Base-by-base conservation (phyloP, 2,797 vertebrate genomes). In the Anguilla pacifica region DNA sequence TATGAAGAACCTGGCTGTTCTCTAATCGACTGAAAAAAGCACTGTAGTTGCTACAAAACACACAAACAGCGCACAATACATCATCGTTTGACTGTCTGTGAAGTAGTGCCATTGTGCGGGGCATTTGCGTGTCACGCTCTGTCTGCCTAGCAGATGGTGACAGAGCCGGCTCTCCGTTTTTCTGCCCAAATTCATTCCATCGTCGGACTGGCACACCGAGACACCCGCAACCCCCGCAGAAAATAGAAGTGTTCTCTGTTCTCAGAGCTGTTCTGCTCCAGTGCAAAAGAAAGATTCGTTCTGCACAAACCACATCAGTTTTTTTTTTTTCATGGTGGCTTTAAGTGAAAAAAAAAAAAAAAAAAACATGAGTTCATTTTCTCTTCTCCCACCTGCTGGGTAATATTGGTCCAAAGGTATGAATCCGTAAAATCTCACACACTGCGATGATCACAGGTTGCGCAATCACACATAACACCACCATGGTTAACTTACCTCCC, bases 371-470 rank as follows among this genome's bases (percentile, higher is more conserved):
- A 85, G 67, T 88, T 85, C 72, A 85, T 85, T 85, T 87, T 89
- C 86, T 70, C 13, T 83, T 28, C 74, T 51, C 10, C 2, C 72
- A 72, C 87, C 87, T 74, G 49, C 83, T 87, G 86, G 55, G 72
- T 79, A 10, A 74, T 53, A 53, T 51, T 35, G 59, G 87, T 43
- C 51, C 51, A 39, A 85, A 39, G 87, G 46, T 67, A 31, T 83
- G 19, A 53, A 53, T 31, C 86, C 90, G 87, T 89, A 90, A 90
- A 89, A 90, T 90, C 90, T 90, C 85, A 88, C 74, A 90, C 88
- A 89, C 88, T 79, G 91, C 49, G 88, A 91, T 82, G 79, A 82
- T 51, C 79, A 82, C 43, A 51, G 79, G 46, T 25, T 51, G 51
- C 79, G 22, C 15, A 15, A 35, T 79, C 74, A 79, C 13, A 79